phyloP scores from a whole-genome alignment of 2,888 invertebrate genomes.

The Strigamia crassipes region DNA sequence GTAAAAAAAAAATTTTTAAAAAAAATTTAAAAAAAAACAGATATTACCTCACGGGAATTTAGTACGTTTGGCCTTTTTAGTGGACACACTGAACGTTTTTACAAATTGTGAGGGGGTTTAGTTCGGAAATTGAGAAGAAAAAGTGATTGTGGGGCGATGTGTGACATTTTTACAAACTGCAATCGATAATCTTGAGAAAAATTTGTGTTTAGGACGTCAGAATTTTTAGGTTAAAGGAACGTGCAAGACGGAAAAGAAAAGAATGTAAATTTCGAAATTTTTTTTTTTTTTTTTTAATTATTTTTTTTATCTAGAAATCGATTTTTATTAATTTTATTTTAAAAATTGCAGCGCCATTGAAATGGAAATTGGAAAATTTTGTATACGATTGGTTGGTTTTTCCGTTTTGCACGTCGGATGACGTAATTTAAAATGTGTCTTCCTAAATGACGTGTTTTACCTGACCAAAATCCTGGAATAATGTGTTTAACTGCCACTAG shows the following conservation, averaged over 20 bases:
- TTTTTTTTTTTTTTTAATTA: too few species aligned
- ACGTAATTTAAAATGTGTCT: conserved; percentile 46
- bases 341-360: background rate
- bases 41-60: too few species aligned
- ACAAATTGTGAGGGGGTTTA: too few species aligned
- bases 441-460: conserved; percentile 46
- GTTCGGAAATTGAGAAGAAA: too few species aligned
- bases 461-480: background rate
- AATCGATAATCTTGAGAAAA: too few species aligned
- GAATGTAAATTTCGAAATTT: background rate
- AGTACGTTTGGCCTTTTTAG: too few species aligned
- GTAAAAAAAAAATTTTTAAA: too few species aligned
- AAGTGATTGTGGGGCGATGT: too few species aligned
- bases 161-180: too few species aligned
- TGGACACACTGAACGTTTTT: too few species aligned
- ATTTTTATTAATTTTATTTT: conserved; percentile 39
- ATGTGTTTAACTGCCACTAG: background rate
- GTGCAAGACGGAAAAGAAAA: background rate
- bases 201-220: conserved; percentile 4
- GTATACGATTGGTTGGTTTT: background rate
- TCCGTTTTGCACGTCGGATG: background rate
- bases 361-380: background rate
- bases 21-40: too few species aligned
- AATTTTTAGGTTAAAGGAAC: background rate
- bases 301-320: conserved; percentile 39